Conservation (phyloP, 64 coral and sea anemone genomes). For the Pachyseris speciosa region DNA sequence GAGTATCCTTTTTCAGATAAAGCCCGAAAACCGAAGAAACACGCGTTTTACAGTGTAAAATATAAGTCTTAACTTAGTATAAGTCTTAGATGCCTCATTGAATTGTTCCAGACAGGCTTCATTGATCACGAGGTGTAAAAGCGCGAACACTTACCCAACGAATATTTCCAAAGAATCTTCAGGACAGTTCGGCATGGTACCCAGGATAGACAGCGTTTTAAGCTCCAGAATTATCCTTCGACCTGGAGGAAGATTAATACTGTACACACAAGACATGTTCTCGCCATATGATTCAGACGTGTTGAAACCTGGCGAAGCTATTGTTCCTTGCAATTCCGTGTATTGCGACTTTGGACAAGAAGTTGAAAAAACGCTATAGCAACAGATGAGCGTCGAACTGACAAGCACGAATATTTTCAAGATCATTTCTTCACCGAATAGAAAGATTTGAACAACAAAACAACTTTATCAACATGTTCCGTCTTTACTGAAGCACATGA, state of each 20-base stretch:
- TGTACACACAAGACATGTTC: not conserved
- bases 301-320: not conserved
- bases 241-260: slow-evolving; percentile 3
- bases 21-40: too few relatives aligned
- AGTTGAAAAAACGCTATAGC: not conserved
- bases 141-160: slow-evolving; percentile 28
- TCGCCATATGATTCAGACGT: not conserved
- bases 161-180: slow-evolving; percentile 58
- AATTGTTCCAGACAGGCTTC: not conserved
- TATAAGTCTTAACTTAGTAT: too few relatives aligned
- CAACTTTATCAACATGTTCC: too few relatives aligned
- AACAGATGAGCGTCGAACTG: not conserved
- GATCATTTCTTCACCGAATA: not conserved
- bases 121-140: not conserved
- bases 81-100: not conserved
- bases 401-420: not conserved
- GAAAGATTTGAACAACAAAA: not conserved
- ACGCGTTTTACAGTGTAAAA: too few relatives aligned
- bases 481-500: too few relatives aligned
- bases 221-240: slow-evolving; percentile 14
- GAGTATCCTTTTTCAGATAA: too few relatives aligned
- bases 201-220: not conserved
- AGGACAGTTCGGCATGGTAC: slow-evolving; percentile 41
- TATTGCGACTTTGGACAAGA: not conserved
- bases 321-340: not conserved